These are phyloP conservation scores for Drosophila ochracea DNA, from an alignment of 2,888 invertebrate genomes.

Conservation along the genomic window DNA sequence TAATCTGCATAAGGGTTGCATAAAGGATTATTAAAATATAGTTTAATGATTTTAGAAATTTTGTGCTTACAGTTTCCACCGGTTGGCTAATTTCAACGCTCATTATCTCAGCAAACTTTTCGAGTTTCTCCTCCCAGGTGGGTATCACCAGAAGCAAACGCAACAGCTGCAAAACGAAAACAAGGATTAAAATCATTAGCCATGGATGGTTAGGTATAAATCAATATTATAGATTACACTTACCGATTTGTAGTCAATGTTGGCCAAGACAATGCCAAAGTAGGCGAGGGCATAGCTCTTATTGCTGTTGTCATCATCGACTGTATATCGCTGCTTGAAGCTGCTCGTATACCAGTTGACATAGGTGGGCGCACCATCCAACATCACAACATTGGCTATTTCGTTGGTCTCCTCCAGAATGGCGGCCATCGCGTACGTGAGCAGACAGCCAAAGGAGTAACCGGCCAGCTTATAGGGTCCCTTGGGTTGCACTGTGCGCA, in stretches of 20 bases:
- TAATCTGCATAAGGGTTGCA: conserved; percentile 82
- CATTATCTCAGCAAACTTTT: conserved; percentile 86
- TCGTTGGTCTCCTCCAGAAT: conserved; percentile 89
- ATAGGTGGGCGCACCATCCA: conserved; percentile 96
- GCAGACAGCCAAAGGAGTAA: conserved; percentile 97
- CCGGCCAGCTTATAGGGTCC: conserved; percentile 96
- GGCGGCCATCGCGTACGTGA: conserved; percentile 97
- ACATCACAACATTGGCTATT: conserved; percentile 87
- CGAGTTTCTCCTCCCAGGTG: conserved; percentile 85
- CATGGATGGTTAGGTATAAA: accelerated
- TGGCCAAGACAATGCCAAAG: conserved; percentile 92
- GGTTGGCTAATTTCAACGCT: conserved; percentile 83
- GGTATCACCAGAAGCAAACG: conserved; percentile 83
- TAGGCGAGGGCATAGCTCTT: conserved; percentile 92
- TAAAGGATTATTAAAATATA: not conserved
- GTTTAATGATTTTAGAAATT: not conserved
- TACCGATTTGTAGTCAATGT: conserved; percentile 91
- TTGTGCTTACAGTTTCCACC: conserved; percentile 79
- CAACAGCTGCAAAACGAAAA: conserved; percentile 70
- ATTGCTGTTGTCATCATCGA: conserved; percentile 87
- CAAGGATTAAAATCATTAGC: not conserved
- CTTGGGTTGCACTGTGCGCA: conserved; percentile 90
- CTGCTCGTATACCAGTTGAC: conserved; percentile 91
- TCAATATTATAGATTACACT: conserved; percentile 45
- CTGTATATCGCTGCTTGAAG: conserved; percentile 86